Percentiles rank a stretch among this genome's conserved stretches.
phyloP scores from a whole-genome alignment of 2,888 invertebrate genomes.

The Macrophya alboannulata region DNA sequence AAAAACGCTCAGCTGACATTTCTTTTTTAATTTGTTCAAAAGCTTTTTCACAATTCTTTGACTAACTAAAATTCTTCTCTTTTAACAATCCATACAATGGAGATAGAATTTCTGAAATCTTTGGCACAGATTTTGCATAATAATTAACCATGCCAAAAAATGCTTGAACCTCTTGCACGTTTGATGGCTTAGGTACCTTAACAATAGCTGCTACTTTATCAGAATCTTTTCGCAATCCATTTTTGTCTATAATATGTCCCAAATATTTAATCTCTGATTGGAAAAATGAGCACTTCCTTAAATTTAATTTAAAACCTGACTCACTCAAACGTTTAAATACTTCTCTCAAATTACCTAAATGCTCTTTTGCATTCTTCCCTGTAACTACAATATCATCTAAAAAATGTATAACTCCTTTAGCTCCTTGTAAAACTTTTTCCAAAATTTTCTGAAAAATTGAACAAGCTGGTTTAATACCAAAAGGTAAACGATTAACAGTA shows the following conservation, averaged over 20 bases:
- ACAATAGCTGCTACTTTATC: slow-evolving; percentile 71
- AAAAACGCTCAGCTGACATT: slow-evolving; percentile 60
- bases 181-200: slow-evolving; percentile 65
- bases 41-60: slow-evolving; percentile 66
- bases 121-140: slow-evolving; percentile 74
- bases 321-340: slow-evolving; percentile 65
- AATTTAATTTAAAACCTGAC: slow-evolving; percentile 67
- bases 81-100: slow-evolving; percentile 70
- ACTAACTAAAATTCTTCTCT: slow-evolving; percentile 68
- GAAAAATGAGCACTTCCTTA: slow-evolving; percentile 70
- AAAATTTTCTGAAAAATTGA: slow-evolving; percentile 73
- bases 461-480: slow-evolving; percentile 75
- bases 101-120: slow-evolving; percentile 65
- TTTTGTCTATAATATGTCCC: slow-evolving; percentile 70
- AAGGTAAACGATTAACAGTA: slow-evolving; percentile 69
- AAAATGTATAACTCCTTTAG: slow-evolving; percentile 61
- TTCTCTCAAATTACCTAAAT: slow-evolving; percentile 64
- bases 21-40: slow-evolving; percentile 69
- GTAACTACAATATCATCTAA: slow-evolving; percentile 71
- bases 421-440: slow-evolving; percentile 69
- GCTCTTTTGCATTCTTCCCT: slow-evolving; percentile 63
- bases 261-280: slow-evolving; percentile 65
- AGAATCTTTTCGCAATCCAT: slow-evolving; percentile 70
- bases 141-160: slow-evolving; percentile 75
- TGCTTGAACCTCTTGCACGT: slow-evolving; percentile 65